Evolutionary conservation across 2,888 invertebrate species (phyloP).

Genomic region (Agrilus mali): DNA sequence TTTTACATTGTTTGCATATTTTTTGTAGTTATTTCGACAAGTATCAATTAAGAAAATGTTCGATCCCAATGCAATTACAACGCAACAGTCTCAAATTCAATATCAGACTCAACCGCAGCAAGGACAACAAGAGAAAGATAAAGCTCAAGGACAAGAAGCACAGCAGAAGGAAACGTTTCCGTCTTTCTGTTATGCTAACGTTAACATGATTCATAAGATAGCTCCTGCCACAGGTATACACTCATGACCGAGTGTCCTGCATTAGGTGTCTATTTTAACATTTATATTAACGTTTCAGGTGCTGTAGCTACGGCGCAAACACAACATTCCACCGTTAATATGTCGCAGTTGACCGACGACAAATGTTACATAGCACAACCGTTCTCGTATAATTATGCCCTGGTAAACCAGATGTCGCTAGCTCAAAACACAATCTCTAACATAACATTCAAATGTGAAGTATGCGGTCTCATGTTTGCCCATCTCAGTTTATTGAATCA

Average conservation of each 20-base stretch:
- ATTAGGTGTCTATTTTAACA: no score
- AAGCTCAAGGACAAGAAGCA: constrained; percentile 24
- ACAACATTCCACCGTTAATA: constrained; percentile 43
- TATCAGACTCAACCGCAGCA: constrained; percentile 27
- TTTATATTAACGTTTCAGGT: constrained; percentile 14
- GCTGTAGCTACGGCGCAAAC: constrained; percentile 22
- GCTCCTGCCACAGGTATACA: constrained; percentile 28
- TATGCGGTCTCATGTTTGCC: constrained; percentile 75
- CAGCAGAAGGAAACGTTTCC: constrained; percentile 42
- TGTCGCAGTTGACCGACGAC: constrained; percentile 55
- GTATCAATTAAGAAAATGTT: constrained; percentile 24
- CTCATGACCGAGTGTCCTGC: neutral
- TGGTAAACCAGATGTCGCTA: constrained; percentile 73
- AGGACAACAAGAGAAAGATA: constrained; percentile 24
- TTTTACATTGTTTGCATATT: constrained; percentile 6
- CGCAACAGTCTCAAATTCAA: constrained; percentile 31
- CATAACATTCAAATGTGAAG: constrained; percentile 79
- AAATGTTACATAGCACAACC: constrained; percentile 68
- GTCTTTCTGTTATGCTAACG: constrained; percentile 57
- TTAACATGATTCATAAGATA: constrained; percentile 55
- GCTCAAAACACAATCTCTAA: constrained; percentile 66
- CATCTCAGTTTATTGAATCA: constrained; percentile 73
- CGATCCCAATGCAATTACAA: constrained; percentile 34
- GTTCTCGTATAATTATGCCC: constrained; percentile 68
- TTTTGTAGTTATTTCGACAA: neutral